A percentile compares a stretch with the other conserved stretches of the same genome.
Evolutionary conservation across 2,797 vertebrate genomes (phyloP).

Genomic region (Columba guinea): DNA sequence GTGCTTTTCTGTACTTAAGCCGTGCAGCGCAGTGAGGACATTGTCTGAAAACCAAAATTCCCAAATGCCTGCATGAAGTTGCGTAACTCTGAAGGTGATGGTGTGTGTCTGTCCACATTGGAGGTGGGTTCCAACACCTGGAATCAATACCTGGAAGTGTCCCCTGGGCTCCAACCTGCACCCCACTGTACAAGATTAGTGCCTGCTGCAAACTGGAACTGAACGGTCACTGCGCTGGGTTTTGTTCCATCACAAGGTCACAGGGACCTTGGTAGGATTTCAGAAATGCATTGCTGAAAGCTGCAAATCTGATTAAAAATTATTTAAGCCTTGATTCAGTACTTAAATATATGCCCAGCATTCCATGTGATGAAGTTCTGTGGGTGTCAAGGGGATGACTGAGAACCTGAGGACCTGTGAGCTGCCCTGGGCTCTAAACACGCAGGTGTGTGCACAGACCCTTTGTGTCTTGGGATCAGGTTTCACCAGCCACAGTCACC

Average conservation of each 20-base stretch:
- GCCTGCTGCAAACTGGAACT: neutral
- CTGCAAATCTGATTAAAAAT: neutral
- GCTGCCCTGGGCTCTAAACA: neutral
- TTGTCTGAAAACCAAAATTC: neutral
- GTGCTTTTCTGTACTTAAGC: conserved; percentile 20
- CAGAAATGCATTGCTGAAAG: neutral
- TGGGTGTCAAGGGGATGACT: fast-evolving
- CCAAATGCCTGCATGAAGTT: neutral
- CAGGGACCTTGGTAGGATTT: neutral
- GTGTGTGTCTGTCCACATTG: fast-evolving
- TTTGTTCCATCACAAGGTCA: neutral
- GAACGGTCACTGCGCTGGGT: neutral
- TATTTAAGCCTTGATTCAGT: neutral
- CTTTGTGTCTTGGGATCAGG: fast-evolving
- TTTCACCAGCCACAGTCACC: neutral
- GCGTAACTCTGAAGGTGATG: neutral
- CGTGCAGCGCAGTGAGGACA: neutral
- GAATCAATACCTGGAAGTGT: neutral
- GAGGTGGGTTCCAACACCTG: neutral
- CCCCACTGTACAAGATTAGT: fast-evolving
- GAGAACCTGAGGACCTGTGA: neutral
- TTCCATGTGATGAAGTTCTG: fast-evolving
- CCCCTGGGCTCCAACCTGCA: neutral
- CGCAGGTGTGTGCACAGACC: neutral
- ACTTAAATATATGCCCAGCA: fast-evolving